Conservation (phyloP, 2,888 invertebrate genomes). For the Cephus pulcher region DNA sequence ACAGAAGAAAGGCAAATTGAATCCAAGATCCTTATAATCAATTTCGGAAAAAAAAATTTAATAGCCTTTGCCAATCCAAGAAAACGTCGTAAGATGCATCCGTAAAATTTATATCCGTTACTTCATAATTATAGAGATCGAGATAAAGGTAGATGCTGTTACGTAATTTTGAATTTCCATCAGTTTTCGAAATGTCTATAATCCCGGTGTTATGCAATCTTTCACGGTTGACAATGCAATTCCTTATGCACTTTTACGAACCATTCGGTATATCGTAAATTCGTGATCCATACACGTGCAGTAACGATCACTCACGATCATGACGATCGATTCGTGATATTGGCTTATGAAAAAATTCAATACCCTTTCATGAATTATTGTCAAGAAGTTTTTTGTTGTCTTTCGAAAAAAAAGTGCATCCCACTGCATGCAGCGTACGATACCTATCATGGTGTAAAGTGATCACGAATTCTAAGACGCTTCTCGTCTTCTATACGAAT, state of each 20-base stretch:
- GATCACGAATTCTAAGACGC: not conserved
- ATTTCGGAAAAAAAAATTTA: not conserved
- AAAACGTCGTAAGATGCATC: not conserved
- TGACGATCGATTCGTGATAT: not conserved
- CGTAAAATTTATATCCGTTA: not conserved
- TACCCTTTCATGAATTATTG: not conserved
- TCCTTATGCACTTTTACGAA: not conserved
- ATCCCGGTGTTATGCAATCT: not conserved
- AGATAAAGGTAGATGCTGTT: not conserved
- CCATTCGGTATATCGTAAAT: not conserved
- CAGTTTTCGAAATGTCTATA: not conserved
- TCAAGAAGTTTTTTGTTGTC: not conserved
- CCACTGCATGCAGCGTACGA: not conserved
- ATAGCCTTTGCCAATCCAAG: not conserved
- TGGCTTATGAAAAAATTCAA: too few species aligned
- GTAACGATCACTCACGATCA: not conserved
- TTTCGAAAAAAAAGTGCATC: not conserved
- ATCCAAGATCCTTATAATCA: not conserved
- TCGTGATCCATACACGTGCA: not conserved
- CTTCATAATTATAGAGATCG: not conserved
- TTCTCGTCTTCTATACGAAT: not conserved
- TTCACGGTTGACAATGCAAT: not conserved
- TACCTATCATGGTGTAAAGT: not conserved
- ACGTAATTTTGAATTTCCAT: not conserved
- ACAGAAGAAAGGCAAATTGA: not conserved